A percentile compares a stretch with the other conserved stretches of the same genome.
Conservation (phyloP, 30 jellyfish, hydroid and myxozoan genomes). For the Turritopsis dohrnii region DNA sequence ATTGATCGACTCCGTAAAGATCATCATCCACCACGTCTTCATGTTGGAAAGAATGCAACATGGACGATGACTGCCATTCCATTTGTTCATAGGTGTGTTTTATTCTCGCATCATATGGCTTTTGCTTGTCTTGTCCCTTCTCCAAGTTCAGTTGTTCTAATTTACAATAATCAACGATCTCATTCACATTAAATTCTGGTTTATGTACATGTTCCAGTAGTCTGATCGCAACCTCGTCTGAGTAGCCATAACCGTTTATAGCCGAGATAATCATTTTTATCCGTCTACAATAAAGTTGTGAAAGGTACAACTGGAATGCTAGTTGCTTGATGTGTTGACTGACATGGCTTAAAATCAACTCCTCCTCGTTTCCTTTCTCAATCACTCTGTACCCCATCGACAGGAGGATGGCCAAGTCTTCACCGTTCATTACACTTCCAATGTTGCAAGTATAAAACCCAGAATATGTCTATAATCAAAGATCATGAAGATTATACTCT, state of each 20-base stretch:
- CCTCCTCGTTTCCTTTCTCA: neutral
- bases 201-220: neutral
- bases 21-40: neutral
- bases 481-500: no score
- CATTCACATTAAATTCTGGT: neutral
- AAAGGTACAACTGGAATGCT: neutral
- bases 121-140: neutral
- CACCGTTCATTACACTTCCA: slow-evolving; percentile 9
- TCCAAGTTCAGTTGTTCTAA: neutral
- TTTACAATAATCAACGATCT: slow-evolving; percentile 2
- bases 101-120: no score
- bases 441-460: slow-evolving; percentile 5
- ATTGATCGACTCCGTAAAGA: neutral
- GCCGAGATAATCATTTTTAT: neutral
- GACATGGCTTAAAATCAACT: neutral
- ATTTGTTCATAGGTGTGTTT: neutral
- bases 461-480: slow-evolving; percentile 8
- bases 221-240: neutral
- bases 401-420: neutral
- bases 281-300: slow-evolving; percentile 6
- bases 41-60: neutral
- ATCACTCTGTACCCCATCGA: neutral
- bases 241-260: neutral
- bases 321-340: neutral
- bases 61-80: neutral